Base-by-base conservation (phyloP, 2,888 invertebrate species). In the Drosophila borealis region DNA sequence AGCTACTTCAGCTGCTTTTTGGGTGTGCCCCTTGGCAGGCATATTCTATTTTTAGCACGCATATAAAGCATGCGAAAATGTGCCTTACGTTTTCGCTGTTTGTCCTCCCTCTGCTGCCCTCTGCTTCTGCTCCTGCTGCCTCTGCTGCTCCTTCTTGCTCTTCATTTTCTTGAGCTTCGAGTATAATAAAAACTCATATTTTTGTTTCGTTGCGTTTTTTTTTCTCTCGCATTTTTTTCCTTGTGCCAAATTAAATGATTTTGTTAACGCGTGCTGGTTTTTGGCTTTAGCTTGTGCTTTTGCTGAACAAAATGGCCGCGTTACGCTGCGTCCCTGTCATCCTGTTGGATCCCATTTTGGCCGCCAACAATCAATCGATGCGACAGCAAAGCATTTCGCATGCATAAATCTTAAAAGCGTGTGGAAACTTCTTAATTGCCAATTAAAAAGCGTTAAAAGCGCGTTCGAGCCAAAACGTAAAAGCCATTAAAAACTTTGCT, bases 11-110 rank as follows among this genome's bases (percentile, higher is more conserved):
- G 71, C 72, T 66, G 68, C 64, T 78, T 81, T 79, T 69, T 80
- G 88, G 88, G 83, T 80, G 84, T 83, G 81, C 75, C 79, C 75
- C 88, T 70, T 82, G 83, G 82, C 88, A 72, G 83, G 88, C 83
- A 78, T 70, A 79, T 85, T 85, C 83, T 84, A 84, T 84, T 84
- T 84, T 84, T 84, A 84, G 83, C 75, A 17, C 71, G 56, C 67
- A 67, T 60, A 74, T 80, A 77, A 73, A 70, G 73, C 80, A 76
- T 65, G 55, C 62, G 61, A 74, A 74, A 77, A 73, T 74, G 54
- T 51, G 74, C 54, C 67, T 59, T 64, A 61, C 67, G 50, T 65
- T 75, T 72, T 80, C 61, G 69, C 63, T 57, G 61, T 53, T 60
- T 56, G 50, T 55, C 14, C 9, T 21, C 49, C 61, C 57, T 44